A percentile compares a stretch with the other conserved stretches of the same genome.
phyloP scores from a whole-genome alignment of 2,888 invertebrate genomes.

The Stramonita haemastoma region DNA sequence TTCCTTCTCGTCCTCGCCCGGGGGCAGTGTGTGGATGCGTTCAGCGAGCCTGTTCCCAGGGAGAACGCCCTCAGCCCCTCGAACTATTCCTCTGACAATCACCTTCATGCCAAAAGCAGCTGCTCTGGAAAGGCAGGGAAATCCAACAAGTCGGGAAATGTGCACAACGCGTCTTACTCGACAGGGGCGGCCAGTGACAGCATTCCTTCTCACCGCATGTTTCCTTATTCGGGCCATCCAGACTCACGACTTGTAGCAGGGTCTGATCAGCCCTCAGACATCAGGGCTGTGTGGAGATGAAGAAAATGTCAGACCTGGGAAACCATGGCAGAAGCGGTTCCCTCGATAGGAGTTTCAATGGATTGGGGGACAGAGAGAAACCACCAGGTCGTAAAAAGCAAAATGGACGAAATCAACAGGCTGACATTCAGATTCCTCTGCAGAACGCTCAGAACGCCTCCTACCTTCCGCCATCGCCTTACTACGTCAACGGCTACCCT shows the following conservation, averaged over 20 bases:
- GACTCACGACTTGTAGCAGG: neutral
- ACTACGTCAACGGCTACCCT: neutral
- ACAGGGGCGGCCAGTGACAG: neutral
- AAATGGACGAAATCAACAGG: neutral
- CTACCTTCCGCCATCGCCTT: neutral
- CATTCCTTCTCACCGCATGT: neutral
- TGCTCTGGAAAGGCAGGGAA: neutral
- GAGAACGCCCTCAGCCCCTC: neutral
- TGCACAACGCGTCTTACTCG: neutral
- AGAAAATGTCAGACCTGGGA: neutral
- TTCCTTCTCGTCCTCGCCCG: neutral
- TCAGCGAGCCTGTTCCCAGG: neutral
- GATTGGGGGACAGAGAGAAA: neutral
- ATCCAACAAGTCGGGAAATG: neutral
- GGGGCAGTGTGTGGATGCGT: neutral
- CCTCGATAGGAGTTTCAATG: neutral
- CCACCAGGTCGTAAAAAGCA: conserved; percentile 9
- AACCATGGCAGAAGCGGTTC: neutral
- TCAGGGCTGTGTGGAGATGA: neutral
- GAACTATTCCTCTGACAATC: neutral
- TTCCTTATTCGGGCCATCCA: neutral
- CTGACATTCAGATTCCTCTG: neutral
- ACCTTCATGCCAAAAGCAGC: neutral
- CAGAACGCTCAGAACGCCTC: neutral
- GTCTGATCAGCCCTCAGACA: neutral